phyloP scores from a whole-genome alignment of 1,140 invertebrate species.

The Saccostrea cuccullata region DNA sequence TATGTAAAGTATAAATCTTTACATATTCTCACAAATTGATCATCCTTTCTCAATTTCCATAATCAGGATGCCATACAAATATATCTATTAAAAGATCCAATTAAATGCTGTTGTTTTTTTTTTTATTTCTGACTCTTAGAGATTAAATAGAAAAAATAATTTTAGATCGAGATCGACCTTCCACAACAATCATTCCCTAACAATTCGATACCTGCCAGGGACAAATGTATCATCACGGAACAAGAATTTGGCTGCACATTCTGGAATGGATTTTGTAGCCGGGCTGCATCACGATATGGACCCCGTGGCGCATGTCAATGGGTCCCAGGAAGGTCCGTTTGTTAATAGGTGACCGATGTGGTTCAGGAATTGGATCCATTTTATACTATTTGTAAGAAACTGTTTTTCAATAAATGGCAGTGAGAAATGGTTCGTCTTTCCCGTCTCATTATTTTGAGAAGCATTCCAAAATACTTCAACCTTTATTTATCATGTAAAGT shows the following conservation, averaged over 20 bases:
- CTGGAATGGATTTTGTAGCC: not conserved
- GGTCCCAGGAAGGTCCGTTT: not conserved
- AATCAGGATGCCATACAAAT: no score
- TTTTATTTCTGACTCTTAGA: no score
- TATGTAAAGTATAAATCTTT: no score
- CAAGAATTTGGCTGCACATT: not conserved
- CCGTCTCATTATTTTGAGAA: no score
- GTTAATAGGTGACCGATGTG: not conserved
- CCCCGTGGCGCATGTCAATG: not conserved
- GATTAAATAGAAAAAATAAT: not conserved
- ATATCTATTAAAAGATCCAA: no score
- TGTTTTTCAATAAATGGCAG: not conserved
- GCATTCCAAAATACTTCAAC: no score
- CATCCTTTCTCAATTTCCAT: no score
- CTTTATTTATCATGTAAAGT: no score
- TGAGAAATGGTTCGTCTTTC: no score
- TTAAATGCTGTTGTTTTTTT: no score
- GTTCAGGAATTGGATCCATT: not conserved
- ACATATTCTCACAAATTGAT: no score
- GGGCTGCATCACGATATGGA: not conserved
- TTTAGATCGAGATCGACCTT: not conserved
- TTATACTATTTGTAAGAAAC: not conserved
- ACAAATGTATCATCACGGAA: not conserved
- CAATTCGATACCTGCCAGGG: not conserved
- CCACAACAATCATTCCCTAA: not conserved